Evolutionary conservation across 2,888 invertebrate species (phyloP), one percentile per base, ranked within the genome.

Genomic region (Nasonovia ribisnigri): DNA sequence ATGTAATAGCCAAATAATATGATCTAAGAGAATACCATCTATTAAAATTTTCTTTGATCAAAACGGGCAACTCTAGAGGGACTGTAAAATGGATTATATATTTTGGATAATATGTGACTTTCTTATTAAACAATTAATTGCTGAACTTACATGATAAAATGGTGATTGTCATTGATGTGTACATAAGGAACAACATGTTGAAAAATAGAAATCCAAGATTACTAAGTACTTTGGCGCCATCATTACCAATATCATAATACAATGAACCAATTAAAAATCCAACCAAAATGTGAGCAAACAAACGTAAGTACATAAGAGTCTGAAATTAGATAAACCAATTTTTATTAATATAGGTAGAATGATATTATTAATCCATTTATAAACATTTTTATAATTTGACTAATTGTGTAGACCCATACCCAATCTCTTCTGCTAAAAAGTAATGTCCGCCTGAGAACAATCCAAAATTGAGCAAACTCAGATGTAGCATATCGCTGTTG

Each of bases 91-190:
- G 1, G 26, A 48, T 87, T 87, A 77, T 43, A 94, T 54, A 93
- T 43, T 86, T 57, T 60, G 84, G 89, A 43, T 20, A 89, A 90
- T 54, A 4, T 42, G 42, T 57, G 11, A 54, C 20, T 89, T 57
- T 92, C 29, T 60, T 77, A 77, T 60, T 16, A 24, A 93, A 94
- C 6, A 51, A 77, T 36, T 10, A n/a, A 46, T 42, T 60, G n/a
- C 36, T 48, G 95, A 95, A 97, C 98, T 97, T 96, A 98, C 98
- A 99, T 95, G 99, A 99, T 95, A 99, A 97, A 95, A 99, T 99
- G 88, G 99, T 99, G 95, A 99, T 99, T 96, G 99, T 99, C 98
- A 99, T 98, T n/a, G 99, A 99, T 0, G 99, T 99, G 96, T 99
- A 99, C 98, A 99, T 99, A 95, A 99, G 97, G 97, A 99, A 99